phyloP scores from a whole-genome alignment of 2,113 vertebrate species.

The Rhinolophus ferrumequinum region DNA sequence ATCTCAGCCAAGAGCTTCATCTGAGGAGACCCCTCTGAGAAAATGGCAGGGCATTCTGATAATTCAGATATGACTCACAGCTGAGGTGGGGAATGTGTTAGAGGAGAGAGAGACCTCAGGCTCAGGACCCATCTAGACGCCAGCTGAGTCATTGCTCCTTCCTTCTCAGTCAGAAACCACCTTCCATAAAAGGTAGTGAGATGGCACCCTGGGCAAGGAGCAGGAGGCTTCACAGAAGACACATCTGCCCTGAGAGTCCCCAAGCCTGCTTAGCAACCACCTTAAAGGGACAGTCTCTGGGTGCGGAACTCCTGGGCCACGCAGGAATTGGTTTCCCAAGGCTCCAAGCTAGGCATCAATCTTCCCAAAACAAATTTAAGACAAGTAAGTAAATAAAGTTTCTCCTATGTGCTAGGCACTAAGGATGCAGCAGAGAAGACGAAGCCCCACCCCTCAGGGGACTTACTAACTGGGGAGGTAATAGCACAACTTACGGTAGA shows the following conservation, averaged over 20 bases:
- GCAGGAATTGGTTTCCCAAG: neutral
- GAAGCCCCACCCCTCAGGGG: neutral
- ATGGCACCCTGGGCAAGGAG: neutral
- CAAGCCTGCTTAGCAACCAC: neutral
- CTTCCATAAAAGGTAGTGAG: conserved; percentile 1
- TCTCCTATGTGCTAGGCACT: neutral
- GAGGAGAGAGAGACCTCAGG: neutral
- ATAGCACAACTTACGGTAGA: rapidly evolving
- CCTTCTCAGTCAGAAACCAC: neutral
- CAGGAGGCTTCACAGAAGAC: neutral
- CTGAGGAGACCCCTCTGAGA: neutral
- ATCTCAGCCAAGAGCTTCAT: neutral
- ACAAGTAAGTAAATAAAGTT: neutral
- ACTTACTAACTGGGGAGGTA: neutral
- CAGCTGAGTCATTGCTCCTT: neutral
- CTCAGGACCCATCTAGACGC: neutral
- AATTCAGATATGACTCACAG: conserved; percentile 31
- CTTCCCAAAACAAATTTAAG: neutral
- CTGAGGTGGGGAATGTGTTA: neutral
- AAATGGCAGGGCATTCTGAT: neutral
- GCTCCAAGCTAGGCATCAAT: neutral
- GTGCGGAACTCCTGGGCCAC: neutral
- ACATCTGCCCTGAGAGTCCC: neutral
- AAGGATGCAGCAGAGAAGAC: neutral
- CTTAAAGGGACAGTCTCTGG: neutral